These are phyloP conservation scores for Eupithecia abbreviata DNA, from an alignment of 2,888 invertebrate species.

Conservation along the genomic window DNA sequence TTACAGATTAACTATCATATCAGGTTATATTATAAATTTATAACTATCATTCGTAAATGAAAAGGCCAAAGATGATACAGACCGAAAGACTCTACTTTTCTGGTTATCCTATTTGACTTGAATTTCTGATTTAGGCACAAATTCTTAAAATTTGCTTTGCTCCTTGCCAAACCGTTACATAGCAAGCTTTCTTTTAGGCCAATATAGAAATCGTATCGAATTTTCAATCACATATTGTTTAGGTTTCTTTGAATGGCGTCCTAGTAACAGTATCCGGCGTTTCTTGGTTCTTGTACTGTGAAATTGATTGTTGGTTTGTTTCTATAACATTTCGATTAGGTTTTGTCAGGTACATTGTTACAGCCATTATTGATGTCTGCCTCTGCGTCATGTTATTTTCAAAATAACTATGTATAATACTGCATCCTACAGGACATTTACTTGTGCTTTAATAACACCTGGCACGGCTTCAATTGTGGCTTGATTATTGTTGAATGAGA, in stretches of 20 bases:
- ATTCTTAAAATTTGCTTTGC: neutral
- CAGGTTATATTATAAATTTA: too few species aligned
- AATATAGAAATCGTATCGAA: slow-evolving; percentile 73
- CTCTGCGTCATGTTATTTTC: neutral
- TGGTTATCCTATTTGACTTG: neutral
- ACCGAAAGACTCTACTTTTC: neutral
- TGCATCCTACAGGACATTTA: neutral
- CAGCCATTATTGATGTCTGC: neutral
- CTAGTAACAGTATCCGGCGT: slow-evolving; percentile 61
- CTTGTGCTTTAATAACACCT: neutral
- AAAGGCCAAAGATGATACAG: neutral
- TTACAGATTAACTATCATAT: too few species aligned
- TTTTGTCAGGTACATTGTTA: neutral
- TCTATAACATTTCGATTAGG: neutral
- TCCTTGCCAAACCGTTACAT: neutral
- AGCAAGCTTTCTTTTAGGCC: slow-evolving; percentile 44
- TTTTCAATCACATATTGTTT: slow-evolving; percentile 74
- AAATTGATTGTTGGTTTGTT: neutral
- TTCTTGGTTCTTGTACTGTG: slow-evolving; percentile 40
- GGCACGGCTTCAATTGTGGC: too few species aligned
- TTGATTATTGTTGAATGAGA: neutral
- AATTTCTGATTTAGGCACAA: neutral
- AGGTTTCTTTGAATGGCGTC: slow-evolving; percentile 47
- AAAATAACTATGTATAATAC: neutral
- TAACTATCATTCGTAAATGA: neutral